Conservation (phyloP, 1,140 invertebrate species). For the Drosophila parabipectinata region DNA sequence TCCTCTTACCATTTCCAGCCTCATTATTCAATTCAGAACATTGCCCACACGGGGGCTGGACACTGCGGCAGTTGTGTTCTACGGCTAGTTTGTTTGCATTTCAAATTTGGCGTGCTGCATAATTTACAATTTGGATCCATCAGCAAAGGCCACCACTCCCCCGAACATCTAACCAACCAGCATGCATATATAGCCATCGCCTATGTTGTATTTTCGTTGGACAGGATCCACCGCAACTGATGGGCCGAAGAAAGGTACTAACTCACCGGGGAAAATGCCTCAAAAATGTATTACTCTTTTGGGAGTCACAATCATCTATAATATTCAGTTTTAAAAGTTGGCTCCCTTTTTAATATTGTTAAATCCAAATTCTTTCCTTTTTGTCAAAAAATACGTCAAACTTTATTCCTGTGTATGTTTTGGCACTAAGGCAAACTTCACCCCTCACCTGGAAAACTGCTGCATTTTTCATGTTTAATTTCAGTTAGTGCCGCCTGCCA, state of each 20-base stretch:
- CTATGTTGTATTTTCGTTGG: constrained; percentile 35
- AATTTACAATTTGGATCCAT: constrained; percentile 55
- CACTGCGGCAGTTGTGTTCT: constrained; percentile 18
- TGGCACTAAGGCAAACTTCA: not conserved
- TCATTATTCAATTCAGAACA: constrained; percentile 38
- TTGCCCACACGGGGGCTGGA: constrained; percentile 19
- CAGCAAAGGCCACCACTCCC: constrained; percentile 11
- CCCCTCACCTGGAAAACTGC: constrained; percentile 25
- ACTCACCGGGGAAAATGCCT: no score
- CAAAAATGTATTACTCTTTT: no score
- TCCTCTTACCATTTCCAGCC: not conserved
- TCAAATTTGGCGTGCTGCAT: constrained; percentile 71
- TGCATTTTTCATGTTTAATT: constrained; percentile 82
- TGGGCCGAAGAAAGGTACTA: constrained; percentile 1
- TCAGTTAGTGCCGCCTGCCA: constrained; percentile 65
- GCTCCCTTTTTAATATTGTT: no score
- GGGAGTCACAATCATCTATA: no score
- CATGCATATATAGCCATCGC: constrained; percentile 25
- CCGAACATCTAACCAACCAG: not conserved
- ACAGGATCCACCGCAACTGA: constrained; percentile 11
- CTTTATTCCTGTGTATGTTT: constrained; percentile 14
- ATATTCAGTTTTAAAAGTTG: no score
- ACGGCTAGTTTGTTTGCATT: constrained; percentile 67
- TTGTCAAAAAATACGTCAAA: not conserved
- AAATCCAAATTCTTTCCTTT: no score